A percentile compares a stretch with the other conserved stretches of the same genome.
These are phyloP conservation scores for Diogma glabrata DNA, from an alignment of 2,888 invertebrate species.

Conservation along the genomic window DNA sequence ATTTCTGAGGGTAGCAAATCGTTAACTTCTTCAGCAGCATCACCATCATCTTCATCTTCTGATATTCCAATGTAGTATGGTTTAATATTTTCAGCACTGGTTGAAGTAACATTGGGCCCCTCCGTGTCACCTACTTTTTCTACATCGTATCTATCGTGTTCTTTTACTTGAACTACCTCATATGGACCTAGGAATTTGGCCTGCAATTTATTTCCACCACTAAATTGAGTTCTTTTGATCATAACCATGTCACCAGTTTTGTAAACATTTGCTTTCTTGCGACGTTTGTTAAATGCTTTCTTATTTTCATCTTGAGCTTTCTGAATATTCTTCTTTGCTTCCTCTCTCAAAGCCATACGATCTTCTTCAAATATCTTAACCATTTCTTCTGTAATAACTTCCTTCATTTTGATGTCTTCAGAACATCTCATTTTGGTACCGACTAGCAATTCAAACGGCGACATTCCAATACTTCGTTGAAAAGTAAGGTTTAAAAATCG, in stretches of 20 bases:
- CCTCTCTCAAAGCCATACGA: slow-evolving; percentile 12
- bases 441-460: slow-evolving; percentile 23
- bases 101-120: not conserved
- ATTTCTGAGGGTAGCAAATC: no score
- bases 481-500: slow-evolving; percentile 19
- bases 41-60: not conserved
- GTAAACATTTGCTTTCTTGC: slow-evolving; percentile 16
- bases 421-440: slow-evolving; percentile 21
- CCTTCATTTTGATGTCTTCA: slow-evolving; percentile 16
- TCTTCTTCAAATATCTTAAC: slow-evolving; percentile 12
- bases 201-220: slow-evolving; percentile 26
- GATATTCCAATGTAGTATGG: not conserved
- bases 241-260: slow-evolving; percentile 18
- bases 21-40: no score
- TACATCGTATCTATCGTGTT: slow-evolving; percentile 27
- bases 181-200: slow-evolving; percentile 30
- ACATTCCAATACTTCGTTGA: slow-evolving; percentile 17
- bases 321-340: slow-evolving; percentile 15
- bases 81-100: not conserved
- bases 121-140: slow-evolving; percentile 20
- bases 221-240: slow-evolving; percentile 29
- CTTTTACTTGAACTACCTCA: slow-evolving; percentile 23
- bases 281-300: slow-evolving; percentile 15
- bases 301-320: slow-evolving; percentile 18
- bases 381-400: slow-evolving; percentile 14